A percentile compares a stretch with the other conserved stretches of the same genome.
These are phyloP conservation scores for Ennomos erosarius DNA, from an alignment of 2,888 invertebrate species.

Conservation along the genomic window DNA sequence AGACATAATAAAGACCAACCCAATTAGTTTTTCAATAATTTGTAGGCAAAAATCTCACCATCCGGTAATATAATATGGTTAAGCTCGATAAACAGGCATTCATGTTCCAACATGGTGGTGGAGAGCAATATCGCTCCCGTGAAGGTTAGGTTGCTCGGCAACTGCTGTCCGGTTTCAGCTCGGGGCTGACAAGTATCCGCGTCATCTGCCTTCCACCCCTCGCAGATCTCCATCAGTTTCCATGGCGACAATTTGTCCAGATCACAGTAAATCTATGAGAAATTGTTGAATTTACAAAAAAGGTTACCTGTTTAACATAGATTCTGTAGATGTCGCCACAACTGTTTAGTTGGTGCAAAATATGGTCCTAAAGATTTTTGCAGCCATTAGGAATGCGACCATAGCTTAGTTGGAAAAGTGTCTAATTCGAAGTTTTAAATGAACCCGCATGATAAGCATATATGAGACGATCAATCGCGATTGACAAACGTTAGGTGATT, in stretches of 20 bases:
- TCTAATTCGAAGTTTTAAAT: too few species aligned
- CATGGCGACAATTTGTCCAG: conserved; percentile 61
- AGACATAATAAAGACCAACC: too few species aligned
- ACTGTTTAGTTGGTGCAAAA: too few species aligned
- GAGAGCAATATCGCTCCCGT: conserved; percentile 58
- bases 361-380: too few species aligned
- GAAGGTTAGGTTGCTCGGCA: conserved; percentile 68
- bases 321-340: too few species aligned
- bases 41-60: conserved; percentile 45
- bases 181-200: conserved; percentile 64
- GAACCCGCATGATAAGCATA: too few species aligned
- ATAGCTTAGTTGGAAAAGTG: too few species aligned
- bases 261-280: conserved; percentile 63
- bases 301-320: too few species aligned
- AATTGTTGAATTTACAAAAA: neutral
- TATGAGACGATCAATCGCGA: too few species aligned
- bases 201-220: conserved; percentile 71
- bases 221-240: conserved; percentile 76
- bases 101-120: conserved; percentile 53
- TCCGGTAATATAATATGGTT: conserved; percentile 69
- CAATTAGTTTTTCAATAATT: too few species aligned
- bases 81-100: conserved; percentile 69
- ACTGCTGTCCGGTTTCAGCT: conserved; percentile 48
- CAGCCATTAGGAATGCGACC: too few species aligned
- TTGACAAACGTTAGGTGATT: too few species aligned